Base-by-base conservation (phyloP, 2,113 vertebrate species). In the Dendropsophus ebraccatus region DNA sequence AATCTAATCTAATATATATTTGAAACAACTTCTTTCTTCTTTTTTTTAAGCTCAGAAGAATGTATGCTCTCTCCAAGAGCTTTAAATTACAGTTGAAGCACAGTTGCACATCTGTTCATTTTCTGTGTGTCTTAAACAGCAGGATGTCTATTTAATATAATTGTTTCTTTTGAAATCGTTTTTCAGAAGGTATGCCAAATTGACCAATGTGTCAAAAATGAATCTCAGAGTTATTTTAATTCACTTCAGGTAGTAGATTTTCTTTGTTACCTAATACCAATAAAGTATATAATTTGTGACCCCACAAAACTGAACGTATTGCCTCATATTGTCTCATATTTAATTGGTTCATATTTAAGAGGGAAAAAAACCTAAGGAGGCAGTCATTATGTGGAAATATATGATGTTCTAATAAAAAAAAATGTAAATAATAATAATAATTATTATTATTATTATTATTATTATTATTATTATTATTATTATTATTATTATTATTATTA, bases 91-190 rank as follows among this genome's bases (percentile, higher is more conserved):
- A 74, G 78, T 54, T 86, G 52, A 86, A 81, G 47, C 65, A 74
- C 77, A 49, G 75, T 81, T 73, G 50, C 52, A 86, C 85, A 86
- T 86, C 85, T 86, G 85, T 81, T 86, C 85, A 81, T 81, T 81
- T 86, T 81, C 77, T 62, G 30, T 74, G 25, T 28, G 80, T 73
- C 85, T 86, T 86, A 86, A 86, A 81, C 85, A 86, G 67, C 85
- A 81, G 78, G 78, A 50, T 74, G 67, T 41, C 85, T 81, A 81
- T 86, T 86, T 86, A 73, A 50, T 35, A 52, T 81, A 81, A 86
- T 81, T 81, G 85, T 81, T 86, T 81, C 85, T 81, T 86, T 74
- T 86, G 76, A 86, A 86, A 86, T 62, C 76, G 74, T 86, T 81
- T 81, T 86, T 86, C 52, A 81, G 52, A 86, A 62, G 78, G 52